Evolutionary conservation across 2,113 vertebrate species (phyloP).

Genomic region (Xiphorhynchus elegans): DNA sequence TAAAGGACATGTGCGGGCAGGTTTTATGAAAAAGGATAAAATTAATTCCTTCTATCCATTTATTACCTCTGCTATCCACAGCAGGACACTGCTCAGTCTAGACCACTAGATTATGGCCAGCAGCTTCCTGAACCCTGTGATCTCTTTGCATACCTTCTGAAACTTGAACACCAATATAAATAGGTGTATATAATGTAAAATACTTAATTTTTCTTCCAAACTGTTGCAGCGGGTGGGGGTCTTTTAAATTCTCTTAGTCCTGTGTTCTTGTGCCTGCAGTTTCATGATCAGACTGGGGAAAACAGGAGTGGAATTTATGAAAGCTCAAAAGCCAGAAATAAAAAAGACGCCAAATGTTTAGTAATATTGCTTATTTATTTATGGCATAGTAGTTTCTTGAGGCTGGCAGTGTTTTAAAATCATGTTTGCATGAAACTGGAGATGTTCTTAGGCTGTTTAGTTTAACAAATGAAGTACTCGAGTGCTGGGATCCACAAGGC

Average conservation of each 20-base stretch:
- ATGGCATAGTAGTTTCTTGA: background rate
- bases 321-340: background rate
- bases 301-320: background rate
- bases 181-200: background rate
- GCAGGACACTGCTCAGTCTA: background rate
- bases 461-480: background rate
- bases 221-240: background rate
- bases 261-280: background rate
- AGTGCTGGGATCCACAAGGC: background rate
- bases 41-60: background rate
- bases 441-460: background rate
- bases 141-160: background rate
- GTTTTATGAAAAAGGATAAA: background rate
- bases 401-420: background rate
- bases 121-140: background rate
- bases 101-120: background rate
- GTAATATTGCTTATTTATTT: background rate
- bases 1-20: background rate
- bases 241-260: background rate
- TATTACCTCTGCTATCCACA: background rate
- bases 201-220: background rate
- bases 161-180: background rate
- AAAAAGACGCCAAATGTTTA: background rate
- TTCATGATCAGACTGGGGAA: background rate
- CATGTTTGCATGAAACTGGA: background rate